Percentiles rank a stretch among this genome's conserved stretches.
Conservation (phyloP, 2,888 invertebrate species). For the Philaethria dido region DNA sequence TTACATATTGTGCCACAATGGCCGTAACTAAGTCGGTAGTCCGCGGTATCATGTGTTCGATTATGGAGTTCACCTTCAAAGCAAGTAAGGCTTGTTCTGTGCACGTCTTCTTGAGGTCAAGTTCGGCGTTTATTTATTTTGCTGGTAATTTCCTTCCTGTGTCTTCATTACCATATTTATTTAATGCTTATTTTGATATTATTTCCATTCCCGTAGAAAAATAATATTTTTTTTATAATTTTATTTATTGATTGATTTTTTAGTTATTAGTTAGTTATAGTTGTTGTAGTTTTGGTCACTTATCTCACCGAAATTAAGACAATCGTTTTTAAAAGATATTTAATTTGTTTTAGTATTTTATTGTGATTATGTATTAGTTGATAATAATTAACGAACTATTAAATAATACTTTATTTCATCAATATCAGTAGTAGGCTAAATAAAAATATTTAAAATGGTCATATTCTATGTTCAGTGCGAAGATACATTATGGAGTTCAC, state of each 20-base stretch:
- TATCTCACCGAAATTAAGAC: not conserved
- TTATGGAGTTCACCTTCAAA: conserved; percentile 81
- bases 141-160: conserved; percentile 42
- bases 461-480: conserved; percentile 55
- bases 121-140: conserved; percentile 40
- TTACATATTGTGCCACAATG: conserved; percentile 54
- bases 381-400: no score
- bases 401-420: no score
- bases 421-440: no score
- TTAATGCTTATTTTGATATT: conserved; percentile 3
- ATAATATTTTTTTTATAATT: conserved; percentile 53
- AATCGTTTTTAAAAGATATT: not conserved
- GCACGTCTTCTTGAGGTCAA: conserved; percentile 43
- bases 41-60: conserved; percentile 78
- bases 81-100: conserved; percentile 70
- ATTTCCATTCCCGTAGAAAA: conserved; percentile 14
- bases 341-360: not conserved
- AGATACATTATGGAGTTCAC: no score
- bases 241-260: conserved; percentile 53
- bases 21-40: conserved; percentile 75
- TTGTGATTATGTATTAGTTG: conserved; percentile 33
- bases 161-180: conserved; percentile 17
- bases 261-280: conserved; percentile 47
- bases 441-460: conserved; percentile 43
- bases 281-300: not conserved